Percentiles rank a stretch among this genome's conserved stretches.
These are phyloP conservation scores for Irena cyanogastra DNA, from an alignment of 2,113 vertebrate species.

Conservation along the genomic window DNA sequence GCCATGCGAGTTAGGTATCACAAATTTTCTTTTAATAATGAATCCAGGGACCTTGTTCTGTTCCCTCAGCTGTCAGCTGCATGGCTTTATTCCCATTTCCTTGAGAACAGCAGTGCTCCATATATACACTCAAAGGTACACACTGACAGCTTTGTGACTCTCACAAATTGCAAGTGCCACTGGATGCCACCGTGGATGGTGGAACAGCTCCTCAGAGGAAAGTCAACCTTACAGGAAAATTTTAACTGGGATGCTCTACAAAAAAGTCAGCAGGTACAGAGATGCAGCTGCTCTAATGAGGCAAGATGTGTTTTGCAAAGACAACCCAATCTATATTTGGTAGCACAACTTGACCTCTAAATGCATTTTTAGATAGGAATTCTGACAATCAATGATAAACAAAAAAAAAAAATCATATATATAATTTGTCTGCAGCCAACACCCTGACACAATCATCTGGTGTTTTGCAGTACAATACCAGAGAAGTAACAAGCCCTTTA, in stretches of 20 bases:
- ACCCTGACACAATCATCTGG: background rate
- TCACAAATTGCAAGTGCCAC: background rate
- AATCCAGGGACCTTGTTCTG: background rate
- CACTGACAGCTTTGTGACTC: background rate
- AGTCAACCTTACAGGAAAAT: background rate
- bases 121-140: background rate
- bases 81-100: background rate
- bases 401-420: rapidly evolving
- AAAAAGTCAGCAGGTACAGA: background rate
- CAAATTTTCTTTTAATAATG: background rate
- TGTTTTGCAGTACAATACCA: background rate
- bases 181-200: background rate
- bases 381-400: background rate
- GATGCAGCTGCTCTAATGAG: background rate
- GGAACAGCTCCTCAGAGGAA: background rate
- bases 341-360: background rate
- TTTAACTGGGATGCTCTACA: background rate
- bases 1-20: rapidly evolving
- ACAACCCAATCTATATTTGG: background rate
- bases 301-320: background rate
- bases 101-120: background rate
- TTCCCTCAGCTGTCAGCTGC: background rate
- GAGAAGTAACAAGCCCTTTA: background rate
- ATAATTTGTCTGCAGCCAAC: background rate
- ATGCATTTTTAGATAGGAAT: background rate